A percentile compares a stretch with the other conserved stretches of the same genome.
These are phyloP conservation scores for Tinea trinotella DNA, from an alignment of 2,888 invertebrate species.

Conservation along the genomic window DNA sequence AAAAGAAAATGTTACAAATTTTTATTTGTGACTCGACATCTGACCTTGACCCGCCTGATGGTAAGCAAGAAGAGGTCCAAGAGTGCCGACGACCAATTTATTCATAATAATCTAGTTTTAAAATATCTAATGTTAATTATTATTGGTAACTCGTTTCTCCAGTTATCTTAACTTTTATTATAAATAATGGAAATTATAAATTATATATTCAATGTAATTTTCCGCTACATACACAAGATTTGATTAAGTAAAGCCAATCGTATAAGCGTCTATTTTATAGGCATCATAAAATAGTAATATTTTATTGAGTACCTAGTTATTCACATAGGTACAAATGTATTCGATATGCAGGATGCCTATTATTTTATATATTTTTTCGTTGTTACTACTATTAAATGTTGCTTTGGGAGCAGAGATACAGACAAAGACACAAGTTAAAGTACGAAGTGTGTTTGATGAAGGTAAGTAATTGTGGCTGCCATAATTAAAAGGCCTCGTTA, in stretches of 20 bases:
- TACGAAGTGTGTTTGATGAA: neutral
- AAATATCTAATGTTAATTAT: too few species aligned
- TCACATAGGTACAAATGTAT: slow-evolving; percentile 7
- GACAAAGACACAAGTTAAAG: neutral
- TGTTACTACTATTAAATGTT: neutral
- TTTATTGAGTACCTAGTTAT: neutral
- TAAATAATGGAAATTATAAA: too few species aligned
- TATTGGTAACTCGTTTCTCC: too few species aligned
- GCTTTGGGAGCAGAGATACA: neutral
- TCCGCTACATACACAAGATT: neutral
- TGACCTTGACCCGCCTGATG: too few species aligned
- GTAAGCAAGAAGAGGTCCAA: too few species aligned
- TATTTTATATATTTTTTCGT: neutral
- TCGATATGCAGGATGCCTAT: neutral
- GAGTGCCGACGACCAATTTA: too few species aligned
- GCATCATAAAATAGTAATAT: neutral
- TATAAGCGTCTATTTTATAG: slow-evolving; percentile 4
- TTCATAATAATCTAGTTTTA: too few species aligned
- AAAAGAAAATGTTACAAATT: too few species aligned
- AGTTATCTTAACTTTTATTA: too few species aligned
- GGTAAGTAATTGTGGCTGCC: neutral
- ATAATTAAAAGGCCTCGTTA: too few species aligned
- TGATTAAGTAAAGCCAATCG: neutral
- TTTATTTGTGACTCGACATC: too few species aligned
- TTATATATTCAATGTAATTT: neutral